These are phyloP conservation scores for Aramus guarauna DNA, from an alignment of 2,113 vertebrate genomes.

Conservation along the genomic window DNA sequence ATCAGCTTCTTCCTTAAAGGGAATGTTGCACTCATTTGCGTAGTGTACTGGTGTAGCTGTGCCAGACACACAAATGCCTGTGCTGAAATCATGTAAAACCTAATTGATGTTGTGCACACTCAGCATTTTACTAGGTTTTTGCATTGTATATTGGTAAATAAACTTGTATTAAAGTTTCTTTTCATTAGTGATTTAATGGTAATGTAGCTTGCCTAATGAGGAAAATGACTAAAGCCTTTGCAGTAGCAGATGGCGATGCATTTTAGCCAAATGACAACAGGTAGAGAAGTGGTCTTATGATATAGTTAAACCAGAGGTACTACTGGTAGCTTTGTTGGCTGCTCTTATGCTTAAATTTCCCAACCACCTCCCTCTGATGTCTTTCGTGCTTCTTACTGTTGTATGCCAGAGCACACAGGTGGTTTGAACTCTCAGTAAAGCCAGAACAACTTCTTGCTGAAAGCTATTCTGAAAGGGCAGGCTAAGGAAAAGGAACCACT, in stretches of 20 bases:
- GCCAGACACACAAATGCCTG: background rate
- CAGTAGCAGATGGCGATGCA: fast-evolving
- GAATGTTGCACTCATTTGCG: conserved; percentile 16
- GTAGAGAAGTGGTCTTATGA: background rate
- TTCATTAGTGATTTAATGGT: background rate
- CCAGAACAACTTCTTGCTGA: background rate
- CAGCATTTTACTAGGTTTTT: background rate
- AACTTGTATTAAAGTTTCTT: conserved; percentile 32
- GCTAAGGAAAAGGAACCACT: background rate
- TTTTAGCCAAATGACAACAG: background rate
- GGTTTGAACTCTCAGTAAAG: background rate
- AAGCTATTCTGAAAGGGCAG: background rate
- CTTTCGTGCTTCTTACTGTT: background rate
- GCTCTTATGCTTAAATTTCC: background rate
- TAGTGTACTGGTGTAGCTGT: background rate
- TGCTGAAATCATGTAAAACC: background rate
- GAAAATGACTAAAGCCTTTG: background rate
- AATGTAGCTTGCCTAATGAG: fast-evolving
- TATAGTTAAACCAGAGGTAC: background rate
- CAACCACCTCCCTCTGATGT: background rate
- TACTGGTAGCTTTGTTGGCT: background rate
- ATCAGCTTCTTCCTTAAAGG: background rate
- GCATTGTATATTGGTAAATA: conserved; percentile 44
- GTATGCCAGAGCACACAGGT: fast-evolving
- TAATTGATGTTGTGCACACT: background rate